Conservation (phyloP, 2,888 invertebrate genomes). For the Parnassius orleans region DNA sequence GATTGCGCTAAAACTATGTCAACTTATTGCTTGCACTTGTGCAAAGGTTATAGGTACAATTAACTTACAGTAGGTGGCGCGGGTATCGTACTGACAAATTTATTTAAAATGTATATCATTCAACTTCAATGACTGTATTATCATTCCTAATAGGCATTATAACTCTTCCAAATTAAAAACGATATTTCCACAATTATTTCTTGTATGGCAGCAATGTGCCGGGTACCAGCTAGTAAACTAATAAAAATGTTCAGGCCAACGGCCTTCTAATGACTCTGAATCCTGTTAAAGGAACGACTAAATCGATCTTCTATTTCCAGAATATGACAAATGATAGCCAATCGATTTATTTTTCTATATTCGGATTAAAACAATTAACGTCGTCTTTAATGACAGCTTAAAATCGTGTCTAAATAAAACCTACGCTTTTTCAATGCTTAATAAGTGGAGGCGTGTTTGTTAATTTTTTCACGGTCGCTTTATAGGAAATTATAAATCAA, state of each 20-base stretch:
- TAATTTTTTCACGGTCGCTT: conserved; percentile 19
- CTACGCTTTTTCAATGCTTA: conserved; percentile 14
- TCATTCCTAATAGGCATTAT: too few species aligned
- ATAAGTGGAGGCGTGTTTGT: conserved; percentile 24
- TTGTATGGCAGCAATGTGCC: too few species aligned
- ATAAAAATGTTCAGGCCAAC: conserved; percentile 31
- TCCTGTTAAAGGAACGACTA: conserved; percentile 33
- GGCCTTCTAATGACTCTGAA: conserved; percentile 33
- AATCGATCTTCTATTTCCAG: conserved; percentile 32
- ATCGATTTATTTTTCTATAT: conserved; percentile 18
- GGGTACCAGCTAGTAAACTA: too few species aligned
- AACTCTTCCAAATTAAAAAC: too few species aligned
- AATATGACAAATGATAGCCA: conserved; percentile 20
- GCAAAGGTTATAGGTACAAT: too few species aligned
- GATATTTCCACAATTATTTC: too few species aligned
- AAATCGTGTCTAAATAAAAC: conserved; percentile 15
- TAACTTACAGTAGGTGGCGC: too few species aligned
- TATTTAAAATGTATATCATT: too few species aligned
- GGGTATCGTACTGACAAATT: too few species aligned
- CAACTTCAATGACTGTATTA: too few species aligned
- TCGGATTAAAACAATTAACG: conserved; percentile 22
- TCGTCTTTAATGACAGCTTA: conserved; percentile 22
- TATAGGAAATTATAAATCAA: conserved; percentile 16
- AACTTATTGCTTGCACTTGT: too few species aligned
- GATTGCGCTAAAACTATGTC: too few species aligned